Evolutionary conservation across 2,888 invertebrate genomes (phyloP), one percentile per base, ranked within the genome.

Genomic region (Zygogramma bicolorata): DNA sequence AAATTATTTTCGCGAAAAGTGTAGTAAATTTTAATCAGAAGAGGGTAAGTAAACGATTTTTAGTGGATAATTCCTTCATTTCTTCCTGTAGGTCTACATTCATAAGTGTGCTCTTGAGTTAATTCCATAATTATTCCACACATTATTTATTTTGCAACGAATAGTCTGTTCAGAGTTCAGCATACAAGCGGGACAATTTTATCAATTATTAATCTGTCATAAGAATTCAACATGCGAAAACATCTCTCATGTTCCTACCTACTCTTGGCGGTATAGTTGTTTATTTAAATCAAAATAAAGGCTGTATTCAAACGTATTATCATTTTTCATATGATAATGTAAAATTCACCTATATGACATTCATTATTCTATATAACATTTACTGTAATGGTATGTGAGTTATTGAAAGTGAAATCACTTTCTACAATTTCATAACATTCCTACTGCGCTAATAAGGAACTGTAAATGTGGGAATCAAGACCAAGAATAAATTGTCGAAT

Each of bases 351-450:
- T 7, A 10, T 46, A 7, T 10, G 20, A 46, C 20, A 3, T 46
- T 20, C 3, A 46, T 46, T 46, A 18, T 20, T 13, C 15, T 3
- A 20, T 46, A 20, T 20, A 18, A 20, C 20, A 46, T 10, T 18
- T 46, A 8, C 20, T 46, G 18, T 46, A 7, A 20, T 3, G 15
- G 6, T 8, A 8, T 3, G 6, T 63, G 22, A 18, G 18, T 67
- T 49, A 40, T 20, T 63, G 27, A 67, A 66, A 73, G 73, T 67
- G 69, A 73, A 69, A 73, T 62, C 10, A 69, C 65, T 73, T 69
- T 73, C 53, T 69, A 68, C 27, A 66, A 40, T 72, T 68, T 65
- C 68, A 63, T 71, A 68, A 71, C 59, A 60, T 53, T 68, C n/a
- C 58, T 68, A 49, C 20, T 62, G 58, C 62, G n/a, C 53, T 53